These are phyloP conservation scores for Rallus limicola DNA, from an alignment of 2,113 vertebrate species.

Conservation along the genomic window DNA sequence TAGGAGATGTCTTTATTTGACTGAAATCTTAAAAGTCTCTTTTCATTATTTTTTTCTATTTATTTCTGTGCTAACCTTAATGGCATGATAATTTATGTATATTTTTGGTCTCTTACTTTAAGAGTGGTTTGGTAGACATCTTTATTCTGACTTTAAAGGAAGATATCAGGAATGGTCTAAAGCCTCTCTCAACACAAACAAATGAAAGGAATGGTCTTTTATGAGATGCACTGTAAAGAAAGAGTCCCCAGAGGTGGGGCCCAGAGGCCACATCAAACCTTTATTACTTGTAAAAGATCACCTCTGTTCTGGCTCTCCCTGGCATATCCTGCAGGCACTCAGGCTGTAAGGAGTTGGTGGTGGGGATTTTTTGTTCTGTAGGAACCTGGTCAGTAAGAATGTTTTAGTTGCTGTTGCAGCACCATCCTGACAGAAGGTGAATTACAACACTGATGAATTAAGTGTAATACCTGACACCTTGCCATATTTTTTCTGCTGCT, in stretches of 20 bases:
- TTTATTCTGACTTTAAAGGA: background rate
- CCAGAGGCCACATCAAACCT: background rate
- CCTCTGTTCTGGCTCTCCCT: background rate
- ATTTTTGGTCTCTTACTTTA: background rate
- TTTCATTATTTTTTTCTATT: background rate
- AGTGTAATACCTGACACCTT: background rate
- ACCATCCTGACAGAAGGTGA: background rate
- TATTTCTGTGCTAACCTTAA: background rate
- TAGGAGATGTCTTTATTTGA: background rate
- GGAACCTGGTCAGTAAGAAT: background rate
- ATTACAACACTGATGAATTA: background rate
- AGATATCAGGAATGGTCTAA: background rate
- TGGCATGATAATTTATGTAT: background rate
- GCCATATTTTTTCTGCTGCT: background rate
- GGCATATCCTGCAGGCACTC: background rate
- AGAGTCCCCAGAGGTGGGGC: background rate
- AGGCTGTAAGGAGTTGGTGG: background rate
- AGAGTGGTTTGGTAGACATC: background rate
- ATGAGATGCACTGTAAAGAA: background rate
- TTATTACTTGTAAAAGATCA: background rate
- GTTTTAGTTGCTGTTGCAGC: background rate
- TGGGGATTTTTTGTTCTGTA: background rate
- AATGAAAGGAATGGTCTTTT: background rate
- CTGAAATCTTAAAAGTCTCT: background rate
- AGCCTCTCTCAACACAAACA: background rate